phyloP scores from a whole-genome alignment of 2,113 vertebrate genomes.

The Neolamprologus toae region DNA sequence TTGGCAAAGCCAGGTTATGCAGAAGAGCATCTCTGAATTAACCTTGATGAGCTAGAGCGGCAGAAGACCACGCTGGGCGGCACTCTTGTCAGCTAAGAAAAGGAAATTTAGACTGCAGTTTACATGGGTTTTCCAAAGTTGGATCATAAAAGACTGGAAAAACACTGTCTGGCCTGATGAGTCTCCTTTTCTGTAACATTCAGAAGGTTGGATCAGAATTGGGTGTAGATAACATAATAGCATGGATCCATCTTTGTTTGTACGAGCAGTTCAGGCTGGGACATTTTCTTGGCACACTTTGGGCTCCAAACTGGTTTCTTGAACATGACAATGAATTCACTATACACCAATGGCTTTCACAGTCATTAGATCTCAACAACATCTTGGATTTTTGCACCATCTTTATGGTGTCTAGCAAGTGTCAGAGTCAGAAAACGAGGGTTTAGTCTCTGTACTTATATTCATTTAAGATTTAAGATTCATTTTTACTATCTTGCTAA shows the following conservation, averaged over 20 bases:
- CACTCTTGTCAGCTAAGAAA: background rate
- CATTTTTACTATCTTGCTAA: background rate
- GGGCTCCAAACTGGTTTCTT: background rate
- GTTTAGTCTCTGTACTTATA: background rate
- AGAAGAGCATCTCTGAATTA: background rate
- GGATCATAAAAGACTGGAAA: background rate
- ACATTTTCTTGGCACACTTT: background rate
- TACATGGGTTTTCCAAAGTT: background rate
- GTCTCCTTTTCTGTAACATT: background rate
- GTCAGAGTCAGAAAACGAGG: background rate
- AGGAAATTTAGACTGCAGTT: no score
- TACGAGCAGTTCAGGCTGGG: background rate
- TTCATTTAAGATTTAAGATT: background rate
- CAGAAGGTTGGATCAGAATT: background rate
- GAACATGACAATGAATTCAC: background rate
- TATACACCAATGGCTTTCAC: background rate
- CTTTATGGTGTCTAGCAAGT: background rate
- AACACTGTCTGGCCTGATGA: background rate
- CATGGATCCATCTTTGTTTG: background rate
- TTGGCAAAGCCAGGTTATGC: background rate
- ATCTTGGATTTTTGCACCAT: background rate
- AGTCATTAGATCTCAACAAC: background rate
- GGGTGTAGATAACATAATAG: background rate
- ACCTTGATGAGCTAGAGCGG: background rate
- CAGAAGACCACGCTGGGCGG: background rate